Base-by-base conservation (phyloP, 2,797 vertebrate species). In the Eleutherodactylus coqui region DNA sequence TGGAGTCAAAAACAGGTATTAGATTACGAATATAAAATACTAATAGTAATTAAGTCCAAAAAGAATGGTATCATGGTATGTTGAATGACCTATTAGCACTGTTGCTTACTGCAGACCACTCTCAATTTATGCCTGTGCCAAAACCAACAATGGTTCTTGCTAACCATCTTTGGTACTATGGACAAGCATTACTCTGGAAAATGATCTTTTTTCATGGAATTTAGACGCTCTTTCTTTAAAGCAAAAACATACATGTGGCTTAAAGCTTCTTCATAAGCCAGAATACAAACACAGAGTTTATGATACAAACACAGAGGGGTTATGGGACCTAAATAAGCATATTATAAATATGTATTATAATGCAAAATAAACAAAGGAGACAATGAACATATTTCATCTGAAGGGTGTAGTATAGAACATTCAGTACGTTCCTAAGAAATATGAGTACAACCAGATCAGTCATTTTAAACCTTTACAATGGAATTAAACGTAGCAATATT, bases 401-500 rank as follows among this genome's bases (percentile, higher is more conserved):
- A 29, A 38, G 73, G 16, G 10, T 38, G 32, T 19, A 76, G 21
- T 34, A 34, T 29, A 64, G 29, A 70, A 81, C 21, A 81, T 81
- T 64, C 19, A 53, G 21, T 64, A 72, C 77, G 49, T 81, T 62
- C 72, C 16, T 64, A 64, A 41, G 76, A 58, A 73, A 80, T 62
- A 47, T 55, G 38, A 64, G 36, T 21, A 81, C 7, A 81, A 41
- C 24, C 32, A 81, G 55, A 81, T 86, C 45, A 47, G n/a, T 45
- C 36, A 76, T 45, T 73, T 67, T 82, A 62, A 81, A 69, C 53
- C 72, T 82, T 75, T 76, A 76, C 69, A 77, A 86, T 77, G 53
- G 24, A 73, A 82, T 86, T 86, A 83, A 87, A 87, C 43, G 75
- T 69, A 67, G 69, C 77, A 82, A 36, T 64, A 62, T 51, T 17